Evolutionary conservation across 2,797 vertebrate genomes (phyloP), one percentile per base, ranked within the genome.

Genomic region (Sciurus carolinensis): DNA sequence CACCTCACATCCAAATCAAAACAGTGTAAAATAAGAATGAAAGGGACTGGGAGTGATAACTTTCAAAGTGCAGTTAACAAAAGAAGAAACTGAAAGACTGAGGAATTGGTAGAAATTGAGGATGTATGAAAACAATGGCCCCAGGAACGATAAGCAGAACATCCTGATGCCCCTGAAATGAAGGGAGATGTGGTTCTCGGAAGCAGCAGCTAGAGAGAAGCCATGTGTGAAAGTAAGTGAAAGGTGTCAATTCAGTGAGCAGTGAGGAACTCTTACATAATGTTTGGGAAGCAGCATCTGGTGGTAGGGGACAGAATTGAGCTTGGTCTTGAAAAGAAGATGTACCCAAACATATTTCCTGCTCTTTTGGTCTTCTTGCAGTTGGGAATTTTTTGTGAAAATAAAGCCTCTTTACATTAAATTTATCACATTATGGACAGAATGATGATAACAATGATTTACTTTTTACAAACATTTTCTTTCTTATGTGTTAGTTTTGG

Each of bases 401-500:
- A 89, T 28, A 57, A 26, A 79, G 5, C 5, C 50, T 52, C 1
- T 9, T 69, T 44, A 5, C 1, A 24, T 83, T 36, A 67, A 73
- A 73, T 50, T 57, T 50, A n/a, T 93, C 87, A 80, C 30, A 26
- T 42, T 67, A 44, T 17, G 33, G 24, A 89, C 39, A 18, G 36
- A 47, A 42, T 50, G 71, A 36, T 81, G 47, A 73, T 77, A 39
- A 28, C 59, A 73, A 66, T 47, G 18, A 3, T 18, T 73, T 54
- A 62, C 30, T 77, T 88, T 72, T 36, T 15, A 42, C 52, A 81
- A 33, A 5, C 42, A 8, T 79, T 93, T 69, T 81, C 33, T 85
- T 86, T 42, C 13, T 42, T 57, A 30, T 13, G 9, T 67, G 59
- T 80, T 87, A n/a, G 36, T 93, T 95, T 89, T 90, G 50, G 94